Conservation (phyloP, 2,797 vertebrate species). For the Crocidura indochinensis region DNA sequence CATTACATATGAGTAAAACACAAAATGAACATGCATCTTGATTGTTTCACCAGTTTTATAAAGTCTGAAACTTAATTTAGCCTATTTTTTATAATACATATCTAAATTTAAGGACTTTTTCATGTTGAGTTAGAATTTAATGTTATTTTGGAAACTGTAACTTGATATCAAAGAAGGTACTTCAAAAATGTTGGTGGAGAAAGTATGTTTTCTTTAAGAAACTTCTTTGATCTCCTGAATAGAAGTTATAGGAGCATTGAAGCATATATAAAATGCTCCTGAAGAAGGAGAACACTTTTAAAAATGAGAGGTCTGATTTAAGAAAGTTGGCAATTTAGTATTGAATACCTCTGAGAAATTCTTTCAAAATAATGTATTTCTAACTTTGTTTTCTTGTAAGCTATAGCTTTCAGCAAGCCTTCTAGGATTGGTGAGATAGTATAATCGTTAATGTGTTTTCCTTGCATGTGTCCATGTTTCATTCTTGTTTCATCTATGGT, state of each 20-base stretch:
- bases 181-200: slow-evolving; percentile 20
- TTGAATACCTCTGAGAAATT: slow-evolving; percentile 38
- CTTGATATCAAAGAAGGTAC: slow-evolving; percentile 59
- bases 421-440: no score
- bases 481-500: no score
- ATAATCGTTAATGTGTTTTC: no score
- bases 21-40: slow-evolving; percentile 43
- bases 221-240: neutral
- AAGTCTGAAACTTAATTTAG: slow-evolving; percentile 21
- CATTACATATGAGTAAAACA: slow-evolving; percentile 29
- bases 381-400: no score
- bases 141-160: slow-evolving; percentile 71
- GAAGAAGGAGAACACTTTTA: slow-evolving; percentile 43
- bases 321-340: slow-evolving; percentile 52
- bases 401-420: no score
- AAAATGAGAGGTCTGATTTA: neutral
- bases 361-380: slow-evolving; percentile 28
- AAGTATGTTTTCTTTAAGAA: neutral
- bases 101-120: slow-evolving; percentile 49
- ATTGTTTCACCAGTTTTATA: slow-evolving; percentile 53
- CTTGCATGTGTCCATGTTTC: no score
- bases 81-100: neutral
- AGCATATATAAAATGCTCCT: slow-evolving; percentile 49
- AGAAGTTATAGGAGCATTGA: slow-evolving; percentile 44
- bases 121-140: slow-evolving; percentile 53